These are phyloP conservation scores for Cremastinae sp. DNA, from an alignment of 2,888 invertebrate genomes.

Conservation along the genomic window DNA sequence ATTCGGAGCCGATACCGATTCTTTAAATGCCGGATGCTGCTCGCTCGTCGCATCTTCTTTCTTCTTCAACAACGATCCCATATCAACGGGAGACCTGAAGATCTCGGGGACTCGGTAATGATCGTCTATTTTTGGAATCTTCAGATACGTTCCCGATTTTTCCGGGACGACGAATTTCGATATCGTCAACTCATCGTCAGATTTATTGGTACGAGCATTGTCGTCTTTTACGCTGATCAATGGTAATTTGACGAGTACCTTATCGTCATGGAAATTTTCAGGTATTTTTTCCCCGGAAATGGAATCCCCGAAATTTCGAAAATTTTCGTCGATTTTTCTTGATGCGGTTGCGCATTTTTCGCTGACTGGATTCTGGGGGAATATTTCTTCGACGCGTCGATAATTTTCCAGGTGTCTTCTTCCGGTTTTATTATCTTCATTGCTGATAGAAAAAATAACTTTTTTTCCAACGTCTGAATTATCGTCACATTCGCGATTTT, in stretches of 20 bases:
- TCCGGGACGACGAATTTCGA: constrained; percentile 48
- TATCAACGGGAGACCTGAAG: neutral
- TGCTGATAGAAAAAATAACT: neutral
- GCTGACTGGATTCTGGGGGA: constrained; percentile 25
- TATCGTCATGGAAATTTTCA: constrained; percentile 2
- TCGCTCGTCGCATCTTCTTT: neutral
- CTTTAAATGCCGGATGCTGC: constrained; percentile 20
- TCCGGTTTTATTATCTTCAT: constrained; percentile 1
- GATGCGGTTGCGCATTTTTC: neutral
- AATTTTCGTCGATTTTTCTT: neutral
- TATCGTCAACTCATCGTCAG: constrained; percentile 40
- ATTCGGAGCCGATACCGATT: constrained; percentile 53
- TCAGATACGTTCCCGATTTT: constrained; percentile 2
- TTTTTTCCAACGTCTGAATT: constrained; percentile 5
- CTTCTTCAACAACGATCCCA: neutral
- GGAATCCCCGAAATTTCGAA: neutral
- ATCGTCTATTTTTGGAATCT: constrained; percentile 34
- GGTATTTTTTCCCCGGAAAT: constrained; percentile 13
- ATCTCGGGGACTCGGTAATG: constrained; percentile 27
- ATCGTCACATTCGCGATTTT: neutral
- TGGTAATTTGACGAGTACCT: constrained; percentile 47
- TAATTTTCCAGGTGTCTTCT: constrained; percentile 12
- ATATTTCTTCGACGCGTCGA: constrained; percentile 35
- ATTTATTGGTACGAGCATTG: constrained; percentile 5
- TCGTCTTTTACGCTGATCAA: constrained; percentile 31